These are phyloP conservation scores for Ornithoptera alexandrae DNA, from an alignment of 2,888 invertebrate genomes.

Conservation along the genomic window DNA sequence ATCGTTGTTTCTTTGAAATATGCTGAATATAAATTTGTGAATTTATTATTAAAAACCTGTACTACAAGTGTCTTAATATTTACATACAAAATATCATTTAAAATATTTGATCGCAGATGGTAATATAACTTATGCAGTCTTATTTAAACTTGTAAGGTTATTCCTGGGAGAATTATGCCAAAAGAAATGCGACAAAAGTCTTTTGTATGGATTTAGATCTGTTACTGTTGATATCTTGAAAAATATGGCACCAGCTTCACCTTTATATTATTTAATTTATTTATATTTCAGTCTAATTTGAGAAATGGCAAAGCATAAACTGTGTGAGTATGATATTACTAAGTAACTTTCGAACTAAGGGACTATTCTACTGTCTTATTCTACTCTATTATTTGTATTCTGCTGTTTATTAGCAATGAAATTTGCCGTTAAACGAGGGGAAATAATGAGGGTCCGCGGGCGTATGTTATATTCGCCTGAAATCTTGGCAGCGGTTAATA, in stretches of 20 bases:
- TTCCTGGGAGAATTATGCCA: no score
- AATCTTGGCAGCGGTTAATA: background rate
- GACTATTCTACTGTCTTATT: background rate
- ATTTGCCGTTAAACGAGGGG: constrained; percentile 1
- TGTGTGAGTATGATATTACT: background rate
- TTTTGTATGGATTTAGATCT: no score
- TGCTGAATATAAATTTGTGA: background rate
- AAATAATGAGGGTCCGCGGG: background rate
- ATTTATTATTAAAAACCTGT: background rate
- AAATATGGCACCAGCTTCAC: no score
- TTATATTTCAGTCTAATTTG: no score
- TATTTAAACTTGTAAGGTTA: no score
- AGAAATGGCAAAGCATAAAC: no score
- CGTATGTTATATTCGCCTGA: background rate
- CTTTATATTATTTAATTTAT: no score
- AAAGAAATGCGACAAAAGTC: no score
- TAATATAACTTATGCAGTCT: no score
- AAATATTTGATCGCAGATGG: no score
- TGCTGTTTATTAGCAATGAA: constrained; percentile 9
- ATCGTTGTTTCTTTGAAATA: background rate
- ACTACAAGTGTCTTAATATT: background rate
- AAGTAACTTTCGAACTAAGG: background rate
- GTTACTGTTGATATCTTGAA: no score
- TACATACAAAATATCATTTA: no score
- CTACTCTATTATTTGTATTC: background rate